phyloP scores from a whole-genome alignment of 2,888 invertebrate genomes.

The Pristionchus entomophagus region DNA sequence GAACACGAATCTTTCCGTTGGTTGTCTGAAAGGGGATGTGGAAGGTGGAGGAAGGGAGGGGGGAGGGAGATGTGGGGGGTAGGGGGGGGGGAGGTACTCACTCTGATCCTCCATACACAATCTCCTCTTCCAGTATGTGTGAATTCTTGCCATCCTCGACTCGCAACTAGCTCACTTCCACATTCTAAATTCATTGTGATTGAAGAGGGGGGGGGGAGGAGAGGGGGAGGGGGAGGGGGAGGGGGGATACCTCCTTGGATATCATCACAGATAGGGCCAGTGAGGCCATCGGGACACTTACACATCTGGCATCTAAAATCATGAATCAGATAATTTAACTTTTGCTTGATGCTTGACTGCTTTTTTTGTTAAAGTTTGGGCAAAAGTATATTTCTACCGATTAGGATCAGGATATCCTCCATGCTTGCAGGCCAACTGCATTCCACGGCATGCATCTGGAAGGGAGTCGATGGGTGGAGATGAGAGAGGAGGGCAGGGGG shows the following conservation, averaged over 20 bases:
- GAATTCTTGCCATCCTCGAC: slow-evolving; percentile 70
- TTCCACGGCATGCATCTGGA: slow-evolving; percentile 63
- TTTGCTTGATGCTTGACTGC: background rate
- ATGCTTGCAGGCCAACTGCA: slow-evolving; percentile 58
- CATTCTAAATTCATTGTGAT: slow-evolving; percentile 61
- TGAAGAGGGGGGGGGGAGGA: too few species aligned
- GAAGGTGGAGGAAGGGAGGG: too few species aligned
- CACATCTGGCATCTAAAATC: slow-evolving; percentile 57
- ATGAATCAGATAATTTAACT: background rate
- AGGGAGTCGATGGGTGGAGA: too few species aligned
- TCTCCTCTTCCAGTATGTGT: slow-evolving; percentile 69
- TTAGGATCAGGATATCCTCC: slow-evolving; percentile 73
- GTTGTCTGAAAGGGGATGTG: slow-evolving; percentile 52
- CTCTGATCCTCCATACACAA: slow-evolving; percentile 72
- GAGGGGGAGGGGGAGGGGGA: too few species aligned
- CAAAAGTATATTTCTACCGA: slow-evolving; percentile 58
- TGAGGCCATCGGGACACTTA: slow-evolving; percentile 65
- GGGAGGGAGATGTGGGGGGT: too few species aligned
- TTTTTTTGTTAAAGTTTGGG: background rate
- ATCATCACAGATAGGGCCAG: slow-evolving; percentile 49
- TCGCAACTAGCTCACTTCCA: slow-evolving; percentile 64
- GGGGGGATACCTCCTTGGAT: slow-evolving; percentile 47
- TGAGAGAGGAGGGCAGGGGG: too few species aligned
- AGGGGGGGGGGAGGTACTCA: slow-evolving; percentile 13
- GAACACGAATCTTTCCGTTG: slow-evolving; percentile 65